Conservation (phyloP, 2,797 vertebrate species). For the Acridotheres tristis region DNA sequence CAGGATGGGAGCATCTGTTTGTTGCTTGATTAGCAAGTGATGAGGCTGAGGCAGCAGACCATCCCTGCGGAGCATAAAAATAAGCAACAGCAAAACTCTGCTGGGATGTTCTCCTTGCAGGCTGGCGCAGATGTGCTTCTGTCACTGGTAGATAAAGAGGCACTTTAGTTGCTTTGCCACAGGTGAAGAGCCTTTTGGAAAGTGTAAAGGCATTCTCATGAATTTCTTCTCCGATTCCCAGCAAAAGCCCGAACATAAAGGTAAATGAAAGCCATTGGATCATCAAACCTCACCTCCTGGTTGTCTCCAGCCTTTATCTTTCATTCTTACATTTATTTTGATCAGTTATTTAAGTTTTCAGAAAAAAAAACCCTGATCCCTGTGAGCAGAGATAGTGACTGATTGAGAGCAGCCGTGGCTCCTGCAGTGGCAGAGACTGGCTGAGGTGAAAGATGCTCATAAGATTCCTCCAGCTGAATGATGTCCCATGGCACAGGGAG, state of each 20-base stretch:
- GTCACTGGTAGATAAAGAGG: slow-evolving; percentile 3
- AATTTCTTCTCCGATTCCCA: neutral
- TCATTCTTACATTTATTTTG: neutral
- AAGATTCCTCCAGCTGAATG: neutral
- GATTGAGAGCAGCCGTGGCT: neutral
- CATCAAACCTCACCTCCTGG: neutral
- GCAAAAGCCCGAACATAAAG: neutral
- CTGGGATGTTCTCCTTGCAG: slow-evolving; percentile 25
- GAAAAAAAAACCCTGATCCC: neutral
- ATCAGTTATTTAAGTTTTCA: neutral
- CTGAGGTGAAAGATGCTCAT: neutral
- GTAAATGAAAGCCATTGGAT: neutral
- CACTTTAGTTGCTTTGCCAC: neutral
- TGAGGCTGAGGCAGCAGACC: slow-evolving; percentile 58
- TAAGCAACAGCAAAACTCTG: slow-evolving; percentile 59
- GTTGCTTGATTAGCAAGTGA: slow-evolving; percentile 63
- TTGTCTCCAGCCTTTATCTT: neutral
- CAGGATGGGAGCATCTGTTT: slow-evolving; percentile 59
- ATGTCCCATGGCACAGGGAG: neutral
- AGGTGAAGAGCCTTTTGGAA: slow-evolving; percentile 14
- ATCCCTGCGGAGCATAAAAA: slow-evolving; percentile 53
- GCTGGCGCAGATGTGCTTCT: neutral
- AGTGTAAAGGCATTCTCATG: neutral
- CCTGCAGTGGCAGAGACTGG: neutral
- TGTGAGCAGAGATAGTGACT: neutral